Evolutionary conservation across 2,113 vertebrate species (phyloP), one percentile per base, ranked within the genome.

Genomic region (Cyanistes caeruleus): DNA sequence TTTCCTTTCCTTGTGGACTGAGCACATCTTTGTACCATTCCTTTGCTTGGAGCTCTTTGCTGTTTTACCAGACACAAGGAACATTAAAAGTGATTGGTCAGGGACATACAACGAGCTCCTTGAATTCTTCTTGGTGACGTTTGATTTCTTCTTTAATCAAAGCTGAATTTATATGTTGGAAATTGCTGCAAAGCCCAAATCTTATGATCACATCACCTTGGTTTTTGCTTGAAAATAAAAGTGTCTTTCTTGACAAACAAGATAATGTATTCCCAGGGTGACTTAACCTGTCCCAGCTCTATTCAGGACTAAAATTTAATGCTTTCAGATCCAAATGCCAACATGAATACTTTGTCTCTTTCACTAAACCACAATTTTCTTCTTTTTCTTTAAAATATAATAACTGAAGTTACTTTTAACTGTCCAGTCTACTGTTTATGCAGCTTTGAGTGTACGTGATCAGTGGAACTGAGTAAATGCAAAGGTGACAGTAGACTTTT

Each of bases 121-220:
- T 58, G 78, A 87, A 68, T 30, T 79, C 16, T 87, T 92, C 48
- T 74, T 7, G 11, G 19, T 53, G 46, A 55, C 0, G 0, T 56
- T 84, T 48, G 37, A 37, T 74, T 87, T 85, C 48, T 73, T 85
- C 82, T 80, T 79, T 69, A 63, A 74, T 90, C 55, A 74, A 80
- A 87, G 59, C 17, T 59, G 87, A 31, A 86, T 83, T 93, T 24
- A 23, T 43, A 24, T 49, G 63, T 31, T 84, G 59, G 27, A 51
- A 83, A 59, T 59, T 59, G 48, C 28, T 92, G 55, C 81, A 86
- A 76, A 83, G 43, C 13, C 33, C 25, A 59, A 30, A 51, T 80
- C 84, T 30, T 73, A 46, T 37, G 46, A 80, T 69, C n/a, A 41
- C 21, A 59, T 67, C 53, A 74, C 28, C 35, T 8, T n/a, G 68